Evolutionary conservation across 2,888 invertebrate genomes (phyloP).

Genomic region (Cheilosia pagana): DNA sequence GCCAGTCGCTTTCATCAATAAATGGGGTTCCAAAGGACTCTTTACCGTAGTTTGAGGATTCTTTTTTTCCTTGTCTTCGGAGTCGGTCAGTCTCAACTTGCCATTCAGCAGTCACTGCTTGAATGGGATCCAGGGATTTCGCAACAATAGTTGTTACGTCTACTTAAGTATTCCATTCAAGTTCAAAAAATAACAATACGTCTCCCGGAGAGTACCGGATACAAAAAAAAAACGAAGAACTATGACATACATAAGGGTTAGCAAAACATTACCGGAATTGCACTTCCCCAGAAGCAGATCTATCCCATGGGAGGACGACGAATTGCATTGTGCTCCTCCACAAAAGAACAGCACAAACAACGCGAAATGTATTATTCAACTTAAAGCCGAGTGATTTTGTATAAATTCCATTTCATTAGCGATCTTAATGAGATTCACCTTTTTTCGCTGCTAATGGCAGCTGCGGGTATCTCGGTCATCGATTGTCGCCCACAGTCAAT

Average conservation of each 20-base stretch:
- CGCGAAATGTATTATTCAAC: constrained; percentile 47
- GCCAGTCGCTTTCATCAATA: neutral
- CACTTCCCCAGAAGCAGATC: constrained; percentile 35
- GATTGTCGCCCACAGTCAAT: constrained; percentile 16
- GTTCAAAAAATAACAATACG: constrained; percentile 54
- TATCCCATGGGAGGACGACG: constrained; percentile 12
- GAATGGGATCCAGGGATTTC: constrained; percentile 36
- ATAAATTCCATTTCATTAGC: constrained; percentile 57
- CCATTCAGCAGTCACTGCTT: constrained; percentile 11
- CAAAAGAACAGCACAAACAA: constrained; percentile 7
- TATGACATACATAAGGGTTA: constrained; percentile 59
- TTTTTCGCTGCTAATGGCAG: neutral
- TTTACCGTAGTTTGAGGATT: constrained; percentile 7
- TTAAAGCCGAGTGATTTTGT: constrained; percentile 63
- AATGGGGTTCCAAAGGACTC: neutral
- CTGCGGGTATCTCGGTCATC: constrained; percentile 4
- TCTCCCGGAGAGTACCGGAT: constrained; percentile 20
- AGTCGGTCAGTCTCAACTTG: neutral
- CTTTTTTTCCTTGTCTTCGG: neutral
- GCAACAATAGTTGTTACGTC: constrained; percentile 47
- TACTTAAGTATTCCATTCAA: constrained; percentile 56
- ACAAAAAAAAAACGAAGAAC: constrained; percentile 29
- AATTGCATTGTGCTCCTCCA: constrained; percentile 25
- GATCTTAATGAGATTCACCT: constrained; percentile 63
- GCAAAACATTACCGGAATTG: constrained; percentile 39